Evolutionary conservation across 37 sponge, comb jelly and placozoan genomes (phyloP).

Genomic region (Beroe forskalii): DNA sequence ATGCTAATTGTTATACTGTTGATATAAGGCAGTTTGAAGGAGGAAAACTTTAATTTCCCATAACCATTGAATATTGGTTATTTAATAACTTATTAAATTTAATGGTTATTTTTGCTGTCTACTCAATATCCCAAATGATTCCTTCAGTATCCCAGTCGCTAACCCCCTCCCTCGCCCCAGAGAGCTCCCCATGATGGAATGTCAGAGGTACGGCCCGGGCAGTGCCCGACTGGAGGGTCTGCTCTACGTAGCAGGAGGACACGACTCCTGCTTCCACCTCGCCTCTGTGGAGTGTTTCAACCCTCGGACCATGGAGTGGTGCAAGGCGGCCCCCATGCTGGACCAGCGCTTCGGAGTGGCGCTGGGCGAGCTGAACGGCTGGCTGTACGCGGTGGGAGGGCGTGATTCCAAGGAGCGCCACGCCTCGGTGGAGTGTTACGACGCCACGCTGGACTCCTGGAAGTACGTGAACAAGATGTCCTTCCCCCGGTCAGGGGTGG

Average conservation of each 20-base stretch:
- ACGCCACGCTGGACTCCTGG: slow-evolving; percentile 57
- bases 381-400: slow-evolving; percentile 58
- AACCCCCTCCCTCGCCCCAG: neutral
- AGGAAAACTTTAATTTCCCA: too few species aligned
- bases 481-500: slow-evolving; percentile 45
- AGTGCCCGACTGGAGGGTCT: slow-evolving; percentile 41
- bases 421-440: slow-evolving; percentile 48
- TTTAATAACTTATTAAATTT: too few species aligned
- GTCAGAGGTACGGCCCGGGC: slow-evolving; percentile 65
- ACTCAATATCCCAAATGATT: too few species aligned
- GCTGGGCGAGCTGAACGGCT: slow-evolving; percentile 58
- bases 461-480: slow-evolving; percentile 41
- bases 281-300: slow-evolving; percentile 60
- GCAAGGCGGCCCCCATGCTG: slow-evolving; percentile 52
- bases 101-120: too few species aligned
- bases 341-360: slow-evolving; percentile 60
- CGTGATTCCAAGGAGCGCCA: slow-evolving; percentile 45
- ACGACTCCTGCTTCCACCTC: slow-evolving; percentile 64
- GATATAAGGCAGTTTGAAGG: too few species aligned
- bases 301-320: slow-evolving; percentile 54
- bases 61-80: too few species aligned
- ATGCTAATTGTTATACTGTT: too few species aligned
- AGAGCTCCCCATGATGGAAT: slow-evolving; percentile 49
- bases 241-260: slow-evolving; percentile 54
- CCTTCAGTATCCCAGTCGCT: too few species aligned